phyloP scores from a whole-genome alignment of 1,140 invertebrate species.

The Musca vetustissima region DNA sequence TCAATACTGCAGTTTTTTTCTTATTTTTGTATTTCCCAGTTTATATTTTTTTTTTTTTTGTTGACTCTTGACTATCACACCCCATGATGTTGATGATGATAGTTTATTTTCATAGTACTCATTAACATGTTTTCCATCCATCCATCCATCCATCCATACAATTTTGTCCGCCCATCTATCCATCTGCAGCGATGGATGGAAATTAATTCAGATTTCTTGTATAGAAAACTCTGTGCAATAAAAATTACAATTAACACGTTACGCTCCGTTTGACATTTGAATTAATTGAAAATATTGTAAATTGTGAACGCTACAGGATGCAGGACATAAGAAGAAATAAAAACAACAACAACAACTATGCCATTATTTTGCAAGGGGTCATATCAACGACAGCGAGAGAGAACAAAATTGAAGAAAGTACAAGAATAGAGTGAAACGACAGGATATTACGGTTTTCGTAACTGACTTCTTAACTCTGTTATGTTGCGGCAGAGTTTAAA shows the following conservation, averaged over 20 bases:
- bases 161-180: too few species aligned
- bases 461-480: too few species aligned
- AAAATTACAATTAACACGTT: slow-evolving; percentile 55
- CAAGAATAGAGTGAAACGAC: background rate
- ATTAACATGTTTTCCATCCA: background rate
- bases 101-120: slow-evolving; percentile 8
- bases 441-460: slow-evolving; percentile 1
- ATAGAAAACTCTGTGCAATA: slow-evolving; percentile 42
- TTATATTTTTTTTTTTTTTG: too few species aligned
- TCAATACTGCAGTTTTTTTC: too few species aligned
- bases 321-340: slow-evolving; percentile 32
- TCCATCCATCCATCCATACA: background rate
- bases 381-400: background rate
- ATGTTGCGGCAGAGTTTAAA: too few species aligned
- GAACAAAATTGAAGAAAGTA: background rate
- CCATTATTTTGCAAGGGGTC: background rate
- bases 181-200: slow-evolving; percentile 1
- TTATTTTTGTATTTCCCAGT: too few species aligned
- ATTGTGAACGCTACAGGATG: slow-evolving; percentile 26
- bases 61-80: background rate
- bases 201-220: slow-evolving; percentile 26
- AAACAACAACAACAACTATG: background rate
- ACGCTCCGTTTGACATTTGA: slow-evolving; percentile 56
- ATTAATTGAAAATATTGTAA: slow-evolving; percentile 48
- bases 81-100: too few species aligned